Percentiles rank a stretch among this genome's conserved stretches.
Evolutionary conservation across 2,888 invertebrate genomes (phyloP).

Genomic region (Drosophila neotestacea): DNA sequence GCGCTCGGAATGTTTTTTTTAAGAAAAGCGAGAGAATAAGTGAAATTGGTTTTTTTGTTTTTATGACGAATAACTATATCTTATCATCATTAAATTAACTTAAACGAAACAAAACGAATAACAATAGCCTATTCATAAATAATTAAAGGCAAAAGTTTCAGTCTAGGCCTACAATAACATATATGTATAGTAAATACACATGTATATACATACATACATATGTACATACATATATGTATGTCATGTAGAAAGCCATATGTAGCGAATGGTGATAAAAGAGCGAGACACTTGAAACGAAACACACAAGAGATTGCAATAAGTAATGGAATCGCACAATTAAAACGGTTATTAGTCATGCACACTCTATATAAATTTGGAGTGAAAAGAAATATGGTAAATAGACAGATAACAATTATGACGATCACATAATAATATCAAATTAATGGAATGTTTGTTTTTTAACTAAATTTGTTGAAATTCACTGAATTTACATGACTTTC

Average conservation of each 20-base stretch:
- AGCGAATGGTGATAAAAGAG: constrained; percentile 36
- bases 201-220: neutral
- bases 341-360: constrained; percentile 58
- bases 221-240: neutral
- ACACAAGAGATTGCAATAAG: constrained; percentile 32
- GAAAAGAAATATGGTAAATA: constrained; percentile 10
- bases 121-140: constrained; percentile 21
- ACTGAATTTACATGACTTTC: constrained; percentile 39
- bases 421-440: constrained; percentile 32
- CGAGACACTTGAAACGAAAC: constrained; percentile 14
- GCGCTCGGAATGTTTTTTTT: neutral
- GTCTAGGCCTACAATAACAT: constrained; percentile 14
- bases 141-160: constrained; percentile 15
- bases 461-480: constrained; percentile 34
- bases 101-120: constrained; percentile 2
- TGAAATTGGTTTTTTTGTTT: constrained; percentile 12
- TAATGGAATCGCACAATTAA: constrained; percentile 36
- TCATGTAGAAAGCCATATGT: constrained; percentile 42
- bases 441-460: constrained; percentile 15
- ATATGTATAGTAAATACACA: neutral
- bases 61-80: neutral
- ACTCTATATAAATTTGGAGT: neutral
- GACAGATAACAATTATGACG: constrained; percentile 16
- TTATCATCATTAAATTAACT: constrained; percentile 35
- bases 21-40: neutral